Evolutionary conservation across 1,140 invertebrate genomes (phyloP), one percentile per base, ranked within the genome.

Genomic region (roundworm (Caenorhabditis elegans)): DNA sequence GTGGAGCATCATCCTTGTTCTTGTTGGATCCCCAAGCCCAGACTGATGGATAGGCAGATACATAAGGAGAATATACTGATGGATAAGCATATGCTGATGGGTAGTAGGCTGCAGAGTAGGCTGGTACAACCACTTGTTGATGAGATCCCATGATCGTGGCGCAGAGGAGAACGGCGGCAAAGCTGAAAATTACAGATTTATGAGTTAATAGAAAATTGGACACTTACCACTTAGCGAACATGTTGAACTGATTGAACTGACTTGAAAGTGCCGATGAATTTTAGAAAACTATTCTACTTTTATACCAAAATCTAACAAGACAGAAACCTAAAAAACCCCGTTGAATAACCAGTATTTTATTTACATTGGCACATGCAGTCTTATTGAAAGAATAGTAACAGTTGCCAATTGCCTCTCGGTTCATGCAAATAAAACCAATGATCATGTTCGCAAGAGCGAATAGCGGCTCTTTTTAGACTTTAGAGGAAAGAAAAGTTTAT

Each of bases 221-320:
- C 39, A 60, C 60, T 70, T 28, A 70, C 60, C 60, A 70, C 60
- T 70, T 70, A 39, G 60, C 60, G 60, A 70, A 39, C 60, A 70
- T 70, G 19, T 39, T 70, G 60, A 39, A 39, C 19, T 39, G 60
- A 22, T 31, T 34, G 53, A 15, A 34, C 26, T 17, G 26, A 34
- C 31, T 60, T 39, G 60, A 39, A 10, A 19, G 24, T 8, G 53
- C 17, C 53, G 53, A 39, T 70, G 22, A n/a, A 8, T 70, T 39
- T 13, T 5, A 0, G 10, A n/a, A 19, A 3, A 31, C 15, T 39
- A 2, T 17, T 10, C 34, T 22, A 22, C 31, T 70, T 70, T 43
- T 70, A 70, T 70, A 70, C 60, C 60, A 10, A 19, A 19, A 39
- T 70, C 36, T 70, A 70, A 31, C 60, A 10, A 19, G 11, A 39